A percentile compares a stretch with the other conserved stretches of the same genome.
Conservation (phyloP, 2,888 invertebrate species). For the Cryptocheilus praepositus region DNA sequence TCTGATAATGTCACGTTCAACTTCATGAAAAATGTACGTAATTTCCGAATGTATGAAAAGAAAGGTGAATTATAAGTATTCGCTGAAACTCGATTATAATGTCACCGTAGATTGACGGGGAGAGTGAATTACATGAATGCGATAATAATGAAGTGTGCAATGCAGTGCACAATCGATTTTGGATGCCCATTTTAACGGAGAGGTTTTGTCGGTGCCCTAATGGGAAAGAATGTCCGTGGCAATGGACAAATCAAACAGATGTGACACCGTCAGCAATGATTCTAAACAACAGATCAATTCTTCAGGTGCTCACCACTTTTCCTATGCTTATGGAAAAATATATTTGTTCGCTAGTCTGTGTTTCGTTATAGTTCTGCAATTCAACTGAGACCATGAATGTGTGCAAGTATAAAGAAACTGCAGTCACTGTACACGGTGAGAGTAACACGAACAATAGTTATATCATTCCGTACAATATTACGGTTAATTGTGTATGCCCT, state of each 20-base stretch:
- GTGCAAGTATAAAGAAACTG: constrained; percentile 72
- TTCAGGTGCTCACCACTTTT: constrained; percentile 76
- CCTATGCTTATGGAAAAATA: neutral
- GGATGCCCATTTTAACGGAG: constrained; percentile 78
- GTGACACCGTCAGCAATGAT: constrained; percentile 72
- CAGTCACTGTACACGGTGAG: constrained; percentile 74
- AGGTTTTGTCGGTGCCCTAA: constrained; percentile 80
- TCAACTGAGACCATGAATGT: constrained; percentile 62
- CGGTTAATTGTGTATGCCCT: constrained; percentile 76
- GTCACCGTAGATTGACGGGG: constrained; percentile 77
- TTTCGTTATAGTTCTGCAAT: constrained; percentile 76
- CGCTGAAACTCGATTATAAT: constrained; percentile 8
- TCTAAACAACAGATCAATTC: constrained; percentile 78
- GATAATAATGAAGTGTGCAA: constrained; percentile 75
- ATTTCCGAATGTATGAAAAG: constrained; percentile 13
- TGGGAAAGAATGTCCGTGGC: constrained; percentile 76
- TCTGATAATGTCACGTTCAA: constrained; percentile 61
- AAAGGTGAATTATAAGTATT: constrained; percentile 6
- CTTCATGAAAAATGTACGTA: constrained; percentile 64
- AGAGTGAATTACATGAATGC: constrained; percentile 79
- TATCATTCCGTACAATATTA: constrained; percentile 74
- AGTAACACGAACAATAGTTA: constrained; percentile 73
- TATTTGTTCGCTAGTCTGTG: constrained; percentile 3
- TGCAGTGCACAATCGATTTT: constrained; percentile 77
- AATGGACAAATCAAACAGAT: constrained; percentile 69